These are phyloP conservation scores for Halichoeres trimaculatus DNA, from an alignment of 2,113 vertebrate genomes.

Conservation along the genomic window DNA sequence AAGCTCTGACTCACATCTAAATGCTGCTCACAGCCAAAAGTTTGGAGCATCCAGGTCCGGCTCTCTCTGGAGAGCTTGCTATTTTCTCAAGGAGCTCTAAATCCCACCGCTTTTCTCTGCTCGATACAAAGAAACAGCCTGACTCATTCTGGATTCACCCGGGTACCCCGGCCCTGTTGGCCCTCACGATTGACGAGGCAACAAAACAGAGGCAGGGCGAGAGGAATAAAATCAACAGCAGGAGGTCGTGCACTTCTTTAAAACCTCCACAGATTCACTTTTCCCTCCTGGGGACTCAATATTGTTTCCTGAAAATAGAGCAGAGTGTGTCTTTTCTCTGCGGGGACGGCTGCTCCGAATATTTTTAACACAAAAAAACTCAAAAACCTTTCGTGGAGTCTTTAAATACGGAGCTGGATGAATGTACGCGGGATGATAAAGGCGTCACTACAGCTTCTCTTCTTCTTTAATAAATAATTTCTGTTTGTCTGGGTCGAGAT, in stretches of 20 bases:
- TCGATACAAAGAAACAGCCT: constrained; percentile 57
- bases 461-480: too few species aligned
- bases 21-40: constrained; percentile 68
- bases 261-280: constrained; percentile 29
- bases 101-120: constrained; percentile 59
- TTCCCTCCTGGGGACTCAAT: constrained; percentile 3
- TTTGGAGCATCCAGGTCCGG: constrained; percentile 40
- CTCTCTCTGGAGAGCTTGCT: constrained; percentile 54
- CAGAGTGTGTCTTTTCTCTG: not conserved
- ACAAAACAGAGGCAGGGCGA: constrained; percentile 45
- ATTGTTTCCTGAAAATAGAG: constrained; percentile 15
- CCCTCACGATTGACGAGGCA: constrained; percentile 46
- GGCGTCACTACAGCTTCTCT: not conserved
- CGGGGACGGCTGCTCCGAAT: not conserved
- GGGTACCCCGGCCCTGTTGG: constrained; percentile 24
- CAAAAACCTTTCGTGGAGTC: not conserved
- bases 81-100: constrained; percentile 61
- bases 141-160: constrained; percentile 68
- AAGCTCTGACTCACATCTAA: constrained; percentile 42
- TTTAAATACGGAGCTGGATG: not conserved
- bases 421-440: not conserved
- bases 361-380: constrained; percentile 3
- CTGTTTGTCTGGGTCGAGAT: too few species aligned
- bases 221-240: constrained; percentile 30
- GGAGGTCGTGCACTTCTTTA: constrained; percentile 35